Conservation (phyloP, 2,113 vertebrate species). For the Hipposideros armiger region DNA sequence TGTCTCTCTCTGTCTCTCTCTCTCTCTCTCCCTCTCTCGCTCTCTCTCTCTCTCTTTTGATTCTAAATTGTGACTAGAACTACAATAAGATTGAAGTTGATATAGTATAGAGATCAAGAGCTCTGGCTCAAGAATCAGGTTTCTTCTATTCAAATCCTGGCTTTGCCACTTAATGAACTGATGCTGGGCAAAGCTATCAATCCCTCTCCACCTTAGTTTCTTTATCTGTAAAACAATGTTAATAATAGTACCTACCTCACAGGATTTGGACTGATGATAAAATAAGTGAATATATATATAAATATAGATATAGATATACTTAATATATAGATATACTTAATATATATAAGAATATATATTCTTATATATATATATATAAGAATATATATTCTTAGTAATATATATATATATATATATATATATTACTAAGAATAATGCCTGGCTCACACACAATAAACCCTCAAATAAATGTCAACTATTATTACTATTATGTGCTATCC, state of each 20-base stretch:
- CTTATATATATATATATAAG: too few species aligned
- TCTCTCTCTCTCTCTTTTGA: too few species aligned
- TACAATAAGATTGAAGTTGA: background rate
- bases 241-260: background rate
- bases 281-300: background rate
- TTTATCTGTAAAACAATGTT: background rate
- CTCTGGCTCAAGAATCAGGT: background rate
- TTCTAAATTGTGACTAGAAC: background rate
- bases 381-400: too few species aligned
- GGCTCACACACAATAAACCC: background rate
- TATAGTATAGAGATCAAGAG: background rate
- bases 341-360: background rate
- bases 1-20: too few species aligned
- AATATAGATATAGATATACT: background rate
- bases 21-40: fast-evolving
- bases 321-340: too few species aligned
- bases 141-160: background rate
- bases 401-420: background rate
- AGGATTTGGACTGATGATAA: background rate
- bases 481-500: background rate
- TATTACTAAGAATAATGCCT: background rate
- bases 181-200: background rate
- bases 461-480: background rate
- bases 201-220: background rate
- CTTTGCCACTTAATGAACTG: background rate